phyloP scores from a whole-genome alignment of 2,797 vertebrate species.

The Podargus strigoides region DNA sequence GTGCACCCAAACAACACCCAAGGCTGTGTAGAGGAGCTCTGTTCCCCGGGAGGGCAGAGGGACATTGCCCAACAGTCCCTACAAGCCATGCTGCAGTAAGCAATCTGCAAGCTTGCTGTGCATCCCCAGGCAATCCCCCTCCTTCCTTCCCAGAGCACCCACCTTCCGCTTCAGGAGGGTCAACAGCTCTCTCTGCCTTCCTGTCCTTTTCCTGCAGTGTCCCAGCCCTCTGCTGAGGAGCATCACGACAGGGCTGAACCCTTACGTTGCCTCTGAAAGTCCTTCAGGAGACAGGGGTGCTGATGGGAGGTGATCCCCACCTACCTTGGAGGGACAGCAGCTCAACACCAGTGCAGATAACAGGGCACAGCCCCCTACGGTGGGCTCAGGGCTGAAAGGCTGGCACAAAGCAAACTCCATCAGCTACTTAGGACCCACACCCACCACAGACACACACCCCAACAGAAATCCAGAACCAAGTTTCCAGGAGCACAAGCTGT shows the following conservation, averaged over 20 bases:
- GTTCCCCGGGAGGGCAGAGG: not conserved
- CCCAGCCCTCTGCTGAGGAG: not conserved
- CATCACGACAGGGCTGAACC: not conserved
- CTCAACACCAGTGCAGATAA: not conserved
- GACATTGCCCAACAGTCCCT: not conserved
- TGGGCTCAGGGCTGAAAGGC: too few relatives aligned
- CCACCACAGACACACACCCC: not conserved
- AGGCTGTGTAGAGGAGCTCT: rapidly evolving
- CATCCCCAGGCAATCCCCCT: not conserved
- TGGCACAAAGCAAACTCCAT: not conserved
- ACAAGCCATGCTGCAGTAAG: rapidly evolving
- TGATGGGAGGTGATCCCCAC: too few relatives aligned
- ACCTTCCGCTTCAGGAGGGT: not conserved
- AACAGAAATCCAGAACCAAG: not conserved
- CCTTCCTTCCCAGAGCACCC: not conserved
- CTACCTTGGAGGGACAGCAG: not conserved
- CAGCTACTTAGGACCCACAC: not conserved
- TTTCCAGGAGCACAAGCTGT: not conserved
- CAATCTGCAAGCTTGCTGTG: rapidly evolving
- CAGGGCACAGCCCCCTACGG: not conserved
- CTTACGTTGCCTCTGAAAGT: not conserved
- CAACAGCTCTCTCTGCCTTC: not conserved
- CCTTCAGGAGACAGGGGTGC: not conserved
- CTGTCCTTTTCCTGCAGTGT: not conserved
- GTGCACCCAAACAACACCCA: not conserved